A percentile compares a stretch with the other conserved stretches of the same genome.
phyloP scores from a whole-genome alignment of 2,113 vertebrate genomes.

The Chrysemys picta region DNA sequence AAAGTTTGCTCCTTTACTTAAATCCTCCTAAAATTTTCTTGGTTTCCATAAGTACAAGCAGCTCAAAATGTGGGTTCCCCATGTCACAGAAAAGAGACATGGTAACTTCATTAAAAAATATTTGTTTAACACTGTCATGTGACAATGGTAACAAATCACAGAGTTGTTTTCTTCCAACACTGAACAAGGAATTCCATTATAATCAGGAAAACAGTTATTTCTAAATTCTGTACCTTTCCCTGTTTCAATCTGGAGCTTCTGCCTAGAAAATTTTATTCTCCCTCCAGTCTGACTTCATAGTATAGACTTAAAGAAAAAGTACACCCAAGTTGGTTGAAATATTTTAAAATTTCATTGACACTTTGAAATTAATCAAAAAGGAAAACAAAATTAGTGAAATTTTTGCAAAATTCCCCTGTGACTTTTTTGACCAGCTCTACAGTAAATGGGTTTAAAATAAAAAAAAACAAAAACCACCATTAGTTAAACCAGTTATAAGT shows the following conservation, averaged over 20 bases:
- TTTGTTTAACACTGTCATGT: not conserved
- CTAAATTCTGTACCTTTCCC: not conserved
- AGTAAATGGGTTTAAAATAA: not conserved
- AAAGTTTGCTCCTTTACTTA: not conserved
- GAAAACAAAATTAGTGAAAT: not conserved
- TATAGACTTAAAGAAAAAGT: not conserved
- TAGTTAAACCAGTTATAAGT: not conserved
- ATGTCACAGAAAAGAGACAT: not conserved
- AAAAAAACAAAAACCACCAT: not conserved
- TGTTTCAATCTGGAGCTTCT: not conserved
- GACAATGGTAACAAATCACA: not conserved
- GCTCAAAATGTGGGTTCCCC: not conserved
- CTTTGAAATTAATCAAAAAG: not conserved
- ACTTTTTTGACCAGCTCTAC: not conserved
- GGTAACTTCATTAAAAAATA: not conserved
- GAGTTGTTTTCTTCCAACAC: fast-evolving
- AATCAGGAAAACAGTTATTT: not conserved
- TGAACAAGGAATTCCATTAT: not conserved
- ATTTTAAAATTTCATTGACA: not conserved
- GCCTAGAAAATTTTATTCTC: not conserved
- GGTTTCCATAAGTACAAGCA: not conserved
- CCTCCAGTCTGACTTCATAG: not conserved
- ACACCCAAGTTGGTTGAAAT: not conserved
- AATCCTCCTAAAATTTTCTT: not conserved
- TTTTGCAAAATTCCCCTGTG: not conserved